phyloP scores from a whole-genome alignment of 1,140 invertebrate species.

The Eciton burchellii region DNA sequence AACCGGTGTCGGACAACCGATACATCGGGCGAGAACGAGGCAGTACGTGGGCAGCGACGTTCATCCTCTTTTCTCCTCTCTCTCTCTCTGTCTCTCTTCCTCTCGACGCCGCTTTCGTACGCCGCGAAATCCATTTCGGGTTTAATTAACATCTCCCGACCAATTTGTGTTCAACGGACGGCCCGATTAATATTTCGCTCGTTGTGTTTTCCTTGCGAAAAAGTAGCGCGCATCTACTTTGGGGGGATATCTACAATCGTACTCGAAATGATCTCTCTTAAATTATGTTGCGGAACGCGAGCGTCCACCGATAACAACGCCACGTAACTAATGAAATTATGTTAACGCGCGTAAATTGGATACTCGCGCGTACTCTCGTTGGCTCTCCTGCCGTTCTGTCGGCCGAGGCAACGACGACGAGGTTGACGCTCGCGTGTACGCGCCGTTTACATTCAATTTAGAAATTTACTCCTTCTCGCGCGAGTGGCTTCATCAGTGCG shows the following conservation, averaged over 20 bases:
- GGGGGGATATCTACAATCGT: neutral
- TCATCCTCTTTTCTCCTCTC: neutral
- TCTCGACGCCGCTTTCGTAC: neutral
- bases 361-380: neutral
- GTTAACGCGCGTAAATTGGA: slow-evolving; percentile 1
- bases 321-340: neutral
- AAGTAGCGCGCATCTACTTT: neutral
- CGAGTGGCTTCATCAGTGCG: slow-evolving; percentile 43
- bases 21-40: slow-evolving; percentile 66
- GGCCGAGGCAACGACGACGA: slow-evolving; percentile 64
- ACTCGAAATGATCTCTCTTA: neutral
- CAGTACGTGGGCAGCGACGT: slow-evolving; percentile 55
- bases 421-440: slow-evolving; percentile 61
- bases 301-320: neutral
- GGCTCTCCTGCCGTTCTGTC: neutral
- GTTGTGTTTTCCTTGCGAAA: neutral
- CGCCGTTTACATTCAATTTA: slow-evolving; percentile 73
- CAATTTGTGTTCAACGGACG: neutral
- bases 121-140: neutral
- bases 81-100: too few relatives aligned
- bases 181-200: neutral
- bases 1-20: slow-evolving; percentile 68
- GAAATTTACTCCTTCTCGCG: slow-evolving; percentile 52
- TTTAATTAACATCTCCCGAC: neutral
- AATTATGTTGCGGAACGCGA: neutral